These are phyloP conservation scores for Samia ricini DNA, from an alignment of 1,140 invertebrate species.

Conservation along the genomic window DNA sequence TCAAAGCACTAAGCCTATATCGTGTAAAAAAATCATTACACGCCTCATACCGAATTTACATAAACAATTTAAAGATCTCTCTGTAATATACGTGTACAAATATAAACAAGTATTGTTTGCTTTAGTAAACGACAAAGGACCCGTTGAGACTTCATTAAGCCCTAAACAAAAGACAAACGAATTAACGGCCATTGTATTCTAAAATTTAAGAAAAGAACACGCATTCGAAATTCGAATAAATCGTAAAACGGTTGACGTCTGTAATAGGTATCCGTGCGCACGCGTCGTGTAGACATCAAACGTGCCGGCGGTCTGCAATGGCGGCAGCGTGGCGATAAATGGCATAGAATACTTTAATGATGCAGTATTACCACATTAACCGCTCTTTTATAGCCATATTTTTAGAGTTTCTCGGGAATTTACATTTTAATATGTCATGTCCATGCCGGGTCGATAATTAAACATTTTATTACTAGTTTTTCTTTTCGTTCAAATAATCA, in stretches of 20 bases:
- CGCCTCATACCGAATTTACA: no score
- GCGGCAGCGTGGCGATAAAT: conserved; percentile 20
- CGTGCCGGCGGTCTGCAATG: conserved; percentile 29
- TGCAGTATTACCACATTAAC: no score
- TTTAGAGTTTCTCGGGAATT: no score
- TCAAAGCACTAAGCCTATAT: no score
- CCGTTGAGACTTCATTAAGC: conserved; percentile 2
- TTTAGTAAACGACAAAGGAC: not conserved
- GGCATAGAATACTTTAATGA: conserved; percentile 23
- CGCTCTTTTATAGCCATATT: no score
- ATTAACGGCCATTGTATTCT: conserved; percentile 39
- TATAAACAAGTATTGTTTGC: no score
- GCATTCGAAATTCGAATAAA: conserved; percentile 46
- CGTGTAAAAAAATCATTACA: no score
- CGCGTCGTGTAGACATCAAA: conserved; percentile 54
- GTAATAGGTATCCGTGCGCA: conserved; percentile 50
- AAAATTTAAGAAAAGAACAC: conserved; percentile 30
- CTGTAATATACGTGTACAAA: no score
- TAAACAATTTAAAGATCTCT: no score
- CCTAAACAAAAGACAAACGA: conserved; percentile 8
- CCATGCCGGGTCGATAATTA: no score
- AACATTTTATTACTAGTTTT: not conserved
- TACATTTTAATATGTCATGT: no score
- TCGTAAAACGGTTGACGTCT: conserved; percentile 25
- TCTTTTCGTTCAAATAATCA: not conserved